Evolutionary conservation across 2,797 vertebrate genomes (phyloP).

Genomic region (Diglossa cyanea): DNA sequence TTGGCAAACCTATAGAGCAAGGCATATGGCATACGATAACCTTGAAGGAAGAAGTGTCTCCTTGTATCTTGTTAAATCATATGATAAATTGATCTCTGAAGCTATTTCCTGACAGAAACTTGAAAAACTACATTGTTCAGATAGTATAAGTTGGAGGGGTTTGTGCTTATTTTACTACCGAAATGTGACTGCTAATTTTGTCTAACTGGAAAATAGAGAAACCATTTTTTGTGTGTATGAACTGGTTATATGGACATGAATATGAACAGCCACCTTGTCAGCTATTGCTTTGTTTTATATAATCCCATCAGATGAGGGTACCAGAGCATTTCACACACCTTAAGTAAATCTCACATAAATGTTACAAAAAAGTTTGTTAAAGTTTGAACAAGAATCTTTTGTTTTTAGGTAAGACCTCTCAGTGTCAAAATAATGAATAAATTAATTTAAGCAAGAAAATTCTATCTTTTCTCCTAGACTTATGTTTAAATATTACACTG

Average conservation of each 20-base stretch:
- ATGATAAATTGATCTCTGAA: not conserved
- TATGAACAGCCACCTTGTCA: not conserved
- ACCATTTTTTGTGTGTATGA: not conserved
- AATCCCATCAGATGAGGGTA: not conserved
- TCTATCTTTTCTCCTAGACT: not conserved
- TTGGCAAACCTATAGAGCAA: conserved; percentile 37
- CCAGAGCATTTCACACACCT: not conserved
- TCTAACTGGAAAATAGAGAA: not conserved
- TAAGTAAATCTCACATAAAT: not conserved
- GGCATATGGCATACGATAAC: conserved; percentile 42
- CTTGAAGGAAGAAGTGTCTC: conserved; percentile 38
- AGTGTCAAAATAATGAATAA: not conserved
- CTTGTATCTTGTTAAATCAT: not conserved
- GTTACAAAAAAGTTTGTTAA: not conserved
- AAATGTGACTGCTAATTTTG: not conserved
- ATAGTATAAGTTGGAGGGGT: not conserved
- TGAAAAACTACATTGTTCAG: not conserved
- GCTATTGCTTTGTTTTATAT: not conserved
- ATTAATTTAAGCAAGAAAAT: not conserved
- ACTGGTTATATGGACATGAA: not conserved
- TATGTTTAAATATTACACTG: not conserved
- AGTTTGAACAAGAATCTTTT: not conserved
- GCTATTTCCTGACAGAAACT: not conserved
- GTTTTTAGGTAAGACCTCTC: not conserved
- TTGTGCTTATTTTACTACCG: not conserved